phyloP scores from a whole-genome alignment of 1,140 invertebrate species.

The Atopsyche davidsoni region DNA sequence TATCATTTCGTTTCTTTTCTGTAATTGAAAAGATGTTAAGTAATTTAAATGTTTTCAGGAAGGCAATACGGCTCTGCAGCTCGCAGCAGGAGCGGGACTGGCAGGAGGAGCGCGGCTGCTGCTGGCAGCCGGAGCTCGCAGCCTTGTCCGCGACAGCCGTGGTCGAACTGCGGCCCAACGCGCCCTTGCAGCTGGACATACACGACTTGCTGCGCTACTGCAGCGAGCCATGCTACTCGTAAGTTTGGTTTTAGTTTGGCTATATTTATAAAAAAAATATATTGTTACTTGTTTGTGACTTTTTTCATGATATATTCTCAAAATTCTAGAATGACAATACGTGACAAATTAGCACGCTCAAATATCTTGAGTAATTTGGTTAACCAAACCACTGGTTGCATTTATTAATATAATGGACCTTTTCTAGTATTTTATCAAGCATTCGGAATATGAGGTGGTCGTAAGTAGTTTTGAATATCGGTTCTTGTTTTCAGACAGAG shows the following conservation, averaged over 20 bases:
- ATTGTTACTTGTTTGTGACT: background rate
- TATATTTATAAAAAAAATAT: too few relatives aligned
- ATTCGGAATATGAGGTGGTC: too few relatives aligned
- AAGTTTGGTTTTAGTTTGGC: constrained; percentile 8
- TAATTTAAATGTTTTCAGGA: constrained; percentile 43
- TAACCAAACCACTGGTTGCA: too few relatives aligned
- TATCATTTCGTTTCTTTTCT: background rate
- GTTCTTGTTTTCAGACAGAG: constrained; percentile 21
- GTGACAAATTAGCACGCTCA: too few relatives aligned
- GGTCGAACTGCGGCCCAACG: constrained; percentile 24
- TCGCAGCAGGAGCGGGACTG: constrained; percentile 60
- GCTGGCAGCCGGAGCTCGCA: constrained; percentile 53
- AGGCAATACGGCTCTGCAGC: constrained; percentile 63
- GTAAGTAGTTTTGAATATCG: too few relatives aligned
- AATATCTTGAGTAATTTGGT: too few relatives aligned
- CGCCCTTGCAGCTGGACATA: constrained; percentile 17
- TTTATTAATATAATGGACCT: too few relatives aligned
- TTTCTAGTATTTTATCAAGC: too few relatives aligned
- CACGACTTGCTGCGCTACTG: constrained; percentile 19
- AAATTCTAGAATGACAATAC: too few relatives aligned
- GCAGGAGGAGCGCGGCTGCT: constrained; percentile 59
- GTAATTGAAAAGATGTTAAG: constrained; percentile 1
- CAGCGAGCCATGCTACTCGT: constrained; percentile 26
- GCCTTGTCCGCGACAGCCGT: constrained; percentile 57
- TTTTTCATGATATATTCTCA: too few relatives aligned